phyloP scores from a whole-genome alignment of 2,113 vertebrate genomes.

The Eptesicus fuscus region DNA sequence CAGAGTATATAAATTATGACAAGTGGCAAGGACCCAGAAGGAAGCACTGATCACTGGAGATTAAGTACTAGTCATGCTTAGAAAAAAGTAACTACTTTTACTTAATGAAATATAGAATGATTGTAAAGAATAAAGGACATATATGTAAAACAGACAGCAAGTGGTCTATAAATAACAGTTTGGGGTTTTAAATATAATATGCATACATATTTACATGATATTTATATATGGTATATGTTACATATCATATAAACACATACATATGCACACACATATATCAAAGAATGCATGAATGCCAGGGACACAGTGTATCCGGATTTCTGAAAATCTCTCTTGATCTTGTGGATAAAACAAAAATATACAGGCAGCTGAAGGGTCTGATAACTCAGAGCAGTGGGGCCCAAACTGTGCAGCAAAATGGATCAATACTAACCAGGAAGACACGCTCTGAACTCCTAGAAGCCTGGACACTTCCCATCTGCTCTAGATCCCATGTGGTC shows the following conservation, averaged over 20 bases:
- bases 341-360: neutral
- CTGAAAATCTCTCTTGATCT: neutral
- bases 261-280: neutral
- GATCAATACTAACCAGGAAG: neutral
- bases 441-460: neutral
- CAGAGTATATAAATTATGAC: neutral
- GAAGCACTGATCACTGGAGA: neutral
- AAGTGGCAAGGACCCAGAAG: neutral
- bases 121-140: neutral
- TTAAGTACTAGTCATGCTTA: neutral
- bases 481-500: neutral
- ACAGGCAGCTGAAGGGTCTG: neutral
- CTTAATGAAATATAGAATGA: neutral
- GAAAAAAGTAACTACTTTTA: constrained; percentile 3
- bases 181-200: neutral
- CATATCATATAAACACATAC: neutral
- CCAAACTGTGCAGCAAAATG: neutral
- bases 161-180: neutral
- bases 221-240: neutral
- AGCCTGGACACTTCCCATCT: neutral
- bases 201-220: neutral
- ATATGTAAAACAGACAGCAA: neutral
- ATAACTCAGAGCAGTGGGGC: neutral
- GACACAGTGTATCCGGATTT: neutral
- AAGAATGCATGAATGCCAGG: neutral